phyloP scores from a whole-genome alignment of 1,140 invertebrate genomes.

The Dryas iulia region DNA sequence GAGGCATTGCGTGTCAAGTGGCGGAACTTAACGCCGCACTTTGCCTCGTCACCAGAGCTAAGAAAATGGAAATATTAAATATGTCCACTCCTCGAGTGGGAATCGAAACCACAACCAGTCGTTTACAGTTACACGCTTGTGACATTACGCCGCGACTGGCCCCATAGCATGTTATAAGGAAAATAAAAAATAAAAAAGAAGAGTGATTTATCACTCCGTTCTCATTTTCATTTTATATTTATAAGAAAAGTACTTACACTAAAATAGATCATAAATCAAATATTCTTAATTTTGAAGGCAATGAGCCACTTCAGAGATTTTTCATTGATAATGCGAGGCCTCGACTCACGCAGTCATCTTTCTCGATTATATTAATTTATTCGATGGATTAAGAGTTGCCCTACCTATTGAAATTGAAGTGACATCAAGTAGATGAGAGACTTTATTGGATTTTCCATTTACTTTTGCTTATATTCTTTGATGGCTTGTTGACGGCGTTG shows the following conservation, averaged over 20 bases:
- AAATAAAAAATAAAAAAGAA: not conserved
- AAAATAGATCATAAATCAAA: not conserved
- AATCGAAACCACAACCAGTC: too few relatives aligned
- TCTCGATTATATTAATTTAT: conserved; percentile 3
- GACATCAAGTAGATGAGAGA: not conserved
- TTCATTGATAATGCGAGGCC: not conserved
- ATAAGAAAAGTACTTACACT: not conserved
- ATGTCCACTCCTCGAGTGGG: too few relatives aligned
- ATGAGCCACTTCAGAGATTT: not conserved
- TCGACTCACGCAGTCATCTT: not conserved
- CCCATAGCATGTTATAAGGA: too few relatives aligned
- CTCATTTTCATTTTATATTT: not conserved
- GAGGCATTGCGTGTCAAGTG: too few relatives aligned
- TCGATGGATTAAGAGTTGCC: not conserved
- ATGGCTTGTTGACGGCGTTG: too few relatives aligned
- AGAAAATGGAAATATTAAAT: too few relatives aligned
- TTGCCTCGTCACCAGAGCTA: too few relatives aligned
- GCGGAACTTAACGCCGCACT: too few relatives aligned
- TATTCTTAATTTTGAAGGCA: not conserved
- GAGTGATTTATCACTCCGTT: not conserved
- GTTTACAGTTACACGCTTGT: too few relatives aligned
- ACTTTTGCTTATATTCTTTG: not conserved
- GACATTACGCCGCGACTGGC: too few relatives aligned
- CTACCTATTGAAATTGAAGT: not conserved
- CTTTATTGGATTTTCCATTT: not conserved